Conservation (phyloP, 2,113 vertebrate species). For the Cygnus buccinator region DNA sequence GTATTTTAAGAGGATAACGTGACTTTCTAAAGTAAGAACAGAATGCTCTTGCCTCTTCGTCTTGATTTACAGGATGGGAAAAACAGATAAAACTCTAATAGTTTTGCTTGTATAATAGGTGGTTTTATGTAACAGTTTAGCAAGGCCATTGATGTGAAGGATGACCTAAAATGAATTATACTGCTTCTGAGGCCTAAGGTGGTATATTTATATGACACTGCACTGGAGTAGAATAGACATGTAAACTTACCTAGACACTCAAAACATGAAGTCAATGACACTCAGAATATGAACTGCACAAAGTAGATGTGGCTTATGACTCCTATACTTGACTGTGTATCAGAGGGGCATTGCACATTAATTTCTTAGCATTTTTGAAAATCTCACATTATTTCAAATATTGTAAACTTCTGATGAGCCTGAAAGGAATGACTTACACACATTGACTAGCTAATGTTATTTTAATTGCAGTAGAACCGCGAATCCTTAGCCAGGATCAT, state of each 20-base stretch:
- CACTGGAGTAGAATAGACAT: too few species aligned
- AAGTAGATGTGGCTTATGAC: neutral
- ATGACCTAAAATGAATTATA: neutral
- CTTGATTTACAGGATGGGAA: neutral
- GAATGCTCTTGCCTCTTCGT: constrained; percentile 6
- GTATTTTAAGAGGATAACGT: neutral
- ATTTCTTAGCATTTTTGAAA: neutral
- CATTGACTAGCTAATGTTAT: neutral
- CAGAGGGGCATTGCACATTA: neutral
- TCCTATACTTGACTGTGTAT: neutral
- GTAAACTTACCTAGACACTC: neutral
- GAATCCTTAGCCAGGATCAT: neutral
- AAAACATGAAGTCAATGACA: neutral
- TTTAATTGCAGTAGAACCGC: neutral
- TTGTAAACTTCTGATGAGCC: too few species aligned
- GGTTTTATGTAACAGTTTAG: neutral
- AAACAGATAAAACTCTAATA: neutral
- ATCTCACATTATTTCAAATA: neutral
- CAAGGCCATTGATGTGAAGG: neutral
- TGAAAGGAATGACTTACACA: neutral
- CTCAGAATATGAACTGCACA: neutral
- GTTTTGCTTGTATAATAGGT: neutral
- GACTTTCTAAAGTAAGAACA: neutral
- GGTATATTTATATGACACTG: neutral
- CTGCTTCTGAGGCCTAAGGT: neutral